Evolutionary conservation across 1,140 invertebrate species (phyloP).

Genomic region (Teleogryllus occipitalis): DNA sequence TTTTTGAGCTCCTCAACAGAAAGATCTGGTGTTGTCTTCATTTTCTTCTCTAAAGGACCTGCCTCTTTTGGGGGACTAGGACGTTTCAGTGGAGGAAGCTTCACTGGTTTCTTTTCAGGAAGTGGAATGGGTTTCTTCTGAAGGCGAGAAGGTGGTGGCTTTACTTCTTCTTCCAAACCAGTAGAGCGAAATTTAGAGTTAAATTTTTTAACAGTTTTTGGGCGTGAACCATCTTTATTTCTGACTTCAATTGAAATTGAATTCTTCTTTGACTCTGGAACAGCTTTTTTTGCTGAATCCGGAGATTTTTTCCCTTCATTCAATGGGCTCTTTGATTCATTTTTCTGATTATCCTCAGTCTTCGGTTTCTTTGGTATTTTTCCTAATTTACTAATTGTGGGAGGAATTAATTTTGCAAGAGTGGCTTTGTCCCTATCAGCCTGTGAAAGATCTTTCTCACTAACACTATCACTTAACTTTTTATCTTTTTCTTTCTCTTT

Average conservation of each 20-base stretch:
- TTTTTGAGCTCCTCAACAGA: slow-evolving; percentile 27
- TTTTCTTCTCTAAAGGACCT: slow-evolving; percentile 62
- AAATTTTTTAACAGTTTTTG: slow-evolving; percentile 81
- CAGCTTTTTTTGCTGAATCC: slow-evolving; percentile 8
- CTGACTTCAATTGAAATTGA: slow-evolving; percentile 71
- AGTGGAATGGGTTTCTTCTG: slow-evolving; percentile 12
- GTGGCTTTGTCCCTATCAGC: slow-evolving; percentile 59
- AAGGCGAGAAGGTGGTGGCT: slow-evolving; percentile 54
- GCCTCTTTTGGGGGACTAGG: slow-evolving; percentile 28
- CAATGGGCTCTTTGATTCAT: slow-evolving; percentile 23
- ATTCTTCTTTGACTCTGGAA: slow-evolving; percentile 50
- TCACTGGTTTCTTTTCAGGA: slow-evolving; percentile 21
- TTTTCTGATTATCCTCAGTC: slow-evolving; percentile 30
- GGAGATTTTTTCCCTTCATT: slow-evolving; percentile 5
- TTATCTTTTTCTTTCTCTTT: slow-evolving; percentile 23
- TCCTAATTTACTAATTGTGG: slow-evolving; percentile 54
- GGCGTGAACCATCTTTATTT: slow-evolving; percentile 47
- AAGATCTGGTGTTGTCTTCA: slow-evolving; percentile 37
- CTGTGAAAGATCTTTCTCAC: slow-evolving; percentile 30
- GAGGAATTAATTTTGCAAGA: slow-evolving; percentile 53
- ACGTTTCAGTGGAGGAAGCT: slow-evolving; percentile 16
- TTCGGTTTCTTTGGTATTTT: slow-evolving; percentile 63
- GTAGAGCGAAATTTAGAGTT: slow-evolving; percentile 81
- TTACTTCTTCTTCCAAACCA: slow-evolving; percentile 71
- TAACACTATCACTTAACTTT: slow-evolving; percentile 20